Conservation (phyloP, 2,888 invertebrate species). For the Leistus spinibarbis region DNA sequence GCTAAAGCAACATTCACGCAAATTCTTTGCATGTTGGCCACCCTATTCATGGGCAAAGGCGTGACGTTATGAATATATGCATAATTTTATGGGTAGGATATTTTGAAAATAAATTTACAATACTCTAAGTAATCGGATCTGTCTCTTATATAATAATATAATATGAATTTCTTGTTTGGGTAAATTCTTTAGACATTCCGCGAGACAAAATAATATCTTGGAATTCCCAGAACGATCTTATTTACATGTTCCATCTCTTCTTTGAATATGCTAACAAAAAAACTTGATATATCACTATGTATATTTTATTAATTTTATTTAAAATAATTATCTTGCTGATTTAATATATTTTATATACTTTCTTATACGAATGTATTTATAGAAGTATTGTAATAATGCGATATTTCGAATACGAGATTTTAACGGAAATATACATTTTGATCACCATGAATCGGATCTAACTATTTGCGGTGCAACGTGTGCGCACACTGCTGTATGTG, state of each 20-base stretch:
- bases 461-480: too few species aligned
- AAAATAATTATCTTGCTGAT: not conserved
- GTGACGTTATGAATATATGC: too few species aligned
- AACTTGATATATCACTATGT: not conserved
- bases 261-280: not conserved
- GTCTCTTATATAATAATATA: not conserved
- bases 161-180: not conserved
- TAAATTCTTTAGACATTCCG: not conserved
- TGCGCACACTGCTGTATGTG: too few species aligned
- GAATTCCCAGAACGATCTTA: not conserved
- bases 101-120: not conserved
- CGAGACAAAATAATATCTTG: not conserved
- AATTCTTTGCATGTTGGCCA: too few species aligned
- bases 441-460: too few species aligned
- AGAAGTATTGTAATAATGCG: too few species aligned
- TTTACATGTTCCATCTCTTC: not conserved
- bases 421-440: too few species aligned
- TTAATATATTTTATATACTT: not conserved
- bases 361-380: too few species aligned
- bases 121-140: not conserved
- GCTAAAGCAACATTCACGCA: too few species aligned
- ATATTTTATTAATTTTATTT: not conserved
- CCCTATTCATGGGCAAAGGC: too few species aligned
- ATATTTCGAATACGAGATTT: too few species aligned
- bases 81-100: too few species aligned